Evolutionary conservation across 2,888 invertebrate species (phyloP), one percentile per base, ranked within the genome.

Genomic region (Chrysotoxum bicinctum): DNA sequence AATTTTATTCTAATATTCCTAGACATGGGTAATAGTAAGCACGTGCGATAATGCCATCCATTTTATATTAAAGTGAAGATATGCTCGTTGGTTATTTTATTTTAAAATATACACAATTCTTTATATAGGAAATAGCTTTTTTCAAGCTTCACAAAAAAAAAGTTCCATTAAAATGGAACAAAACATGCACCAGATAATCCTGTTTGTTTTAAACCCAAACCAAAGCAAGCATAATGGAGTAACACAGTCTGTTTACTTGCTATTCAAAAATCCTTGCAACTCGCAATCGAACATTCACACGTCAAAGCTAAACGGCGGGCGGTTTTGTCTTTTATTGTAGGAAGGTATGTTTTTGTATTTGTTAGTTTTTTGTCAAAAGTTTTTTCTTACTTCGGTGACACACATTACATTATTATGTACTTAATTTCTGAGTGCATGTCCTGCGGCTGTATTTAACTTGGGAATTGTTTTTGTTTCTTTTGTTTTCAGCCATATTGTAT

Each of bases 251-350:
- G 14, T 9, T 19, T 69, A 50, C 14, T 52, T 10, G n/a, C 21
- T 10, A 62, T 26, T 62, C 26, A 75, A 56, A 75, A 56, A 48
- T 76, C 77, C 73, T 77, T 68, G 68, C 37, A 54, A 62, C 54
- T 82, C 45, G 54, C 60, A 68, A 62, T 82, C 68, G 54, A 60
- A 82, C 73, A 73, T 73, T 82, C 62, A 62, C 82, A 73, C 77
- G 73, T 73, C 62, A 77, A 77, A 82, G 43, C 19, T 32, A 76
- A 60, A 54, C 66, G 50, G 66, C 62, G 58, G 54, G n/a, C n/a
- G n/a, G n/a, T n/a, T 54, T 54, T 45, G 37, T 68, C 72, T 21
- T 56, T 48, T 32, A 30, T 60, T 58, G 66, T 40, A 45, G 0
- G 23, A n/a, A n/a, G n/a, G n/a, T n/a, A n/a, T 52, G 16, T 48